Percentiles rank a stretch among this genome's conserved stretches.
Evolutionary conservation across 2,797 vertebrate species (phyloP).

Genomic region (Petrocephalus sullivani): DNA sequence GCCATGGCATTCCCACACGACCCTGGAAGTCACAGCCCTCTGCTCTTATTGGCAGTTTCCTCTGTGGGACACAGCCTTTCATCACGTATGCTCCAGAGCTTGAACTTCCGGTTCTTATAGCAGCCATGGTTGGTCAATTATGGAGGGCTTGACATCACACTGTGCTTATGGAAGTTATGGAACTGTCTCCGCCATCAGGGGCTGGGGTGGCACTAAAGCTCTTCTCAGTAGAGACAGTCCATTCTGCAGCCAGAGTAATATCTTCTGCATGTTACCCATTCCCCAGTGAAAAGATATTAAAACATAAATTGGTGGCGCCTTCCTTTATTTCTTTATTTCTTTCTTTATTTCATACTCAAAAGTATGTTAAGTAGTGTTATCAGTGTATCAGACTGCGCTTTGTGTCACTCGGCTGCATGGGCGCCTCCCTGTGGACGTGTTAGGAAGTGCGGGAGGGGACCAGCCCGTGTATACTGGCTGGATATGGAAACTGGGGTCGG

Average conservation of each 20-base stretch:
- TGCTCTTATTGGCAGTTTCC: not conserved
- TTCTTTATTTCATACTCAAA: not conserved
- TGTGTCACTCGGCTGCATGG: not conserved
- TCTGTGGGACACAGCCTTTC: not conserved
- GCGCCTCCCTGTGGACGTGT: not conserved
- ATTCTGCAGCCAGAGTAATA: not conserved
- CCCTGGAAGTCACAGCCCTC: not conserved
- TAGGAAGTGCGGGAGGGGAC: not conserved
- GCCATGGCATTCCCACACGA: not conserved
- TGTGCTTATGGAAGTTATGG: constrained; percentile 30
- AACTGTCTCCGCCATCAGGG: constrained; percentile 25
- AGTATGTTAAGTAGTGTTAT: not conserved
- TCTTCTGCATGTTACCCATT: not conserved
- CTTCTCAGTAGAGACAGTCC: not conserved
- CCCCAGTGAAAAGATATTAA: not conserved
- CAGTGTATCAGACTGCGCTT: not conserved
- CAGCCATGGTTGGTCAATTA: constrained; percentile 19
- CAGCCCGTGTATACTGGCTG: not conserved
- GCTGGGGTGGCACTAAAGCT: constrained; percentile 4
- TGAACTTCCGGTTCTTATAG: constrained; percentile 57
- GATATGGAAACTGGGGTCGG: constrained; percentile 11
- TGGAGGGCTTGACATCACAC: constrained; percentile 24
- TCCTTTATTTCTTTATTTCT: not conserved
- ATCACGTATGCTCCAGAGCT: constrained; percentile 42
- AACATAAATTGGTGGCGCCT: not conserved